Evolutionary conservation across 2,888 invertebrate species (phyloP), one percentile per base, ranked within the genome.

Genomic region (Dioctria rufipes): DNA sequence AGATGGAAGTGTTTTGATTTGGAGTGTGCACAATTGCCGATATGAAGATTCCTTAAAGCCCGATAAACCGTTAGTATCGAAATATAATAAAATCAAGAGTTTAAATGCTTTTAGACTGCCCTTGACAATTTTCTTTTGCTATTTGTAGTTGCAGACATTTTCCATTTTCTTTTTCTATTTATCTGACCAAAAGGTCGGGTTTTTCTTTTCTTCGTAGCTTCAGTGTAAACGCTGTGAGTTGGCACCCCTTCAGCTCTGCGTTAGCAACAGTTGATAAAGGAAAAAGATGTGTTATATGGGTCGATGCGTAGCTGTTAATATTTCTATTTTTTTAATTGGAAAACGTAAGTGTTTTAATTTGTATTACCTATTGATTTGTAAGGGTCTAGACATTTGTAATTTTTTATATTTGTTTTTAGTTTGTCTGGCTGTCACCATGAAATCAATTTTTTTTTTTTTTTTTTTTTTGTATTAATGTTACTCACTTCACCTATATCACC

Each of bases 1-100:
- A 0, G 98, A 99, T 89, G 98, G 99, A 42, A 92, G 94, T 25
- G 93, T 98, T 77, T 98, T 93, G 88, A 93, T 99, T 67, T 99
- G 99, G 98, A 95, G 96, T 88, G 90, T 92, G 80, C 93, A 93
- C 60, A 58, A 60, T n/a, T 93, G 93, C 78, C 93, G 93, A 86
- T 90, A 96, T 42, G 96, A 96, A 86, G 91, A 92, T 3, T 91
- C 94, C 83, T 92, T 97, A 77, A 95, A 94, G 87, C 96, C 96
- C 85, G 95, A 96, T 87, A 90, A 37, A 58, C 58, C 93, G 95
- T 95, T 88, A 93, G 94, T 93, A 85, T 11, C 61, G n/a, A 58
- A 58, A 25, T 25, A 25, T 25, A 25, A 25, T 1, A 25, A 25
- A 73, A 78, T 54, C 13, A 40, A 73, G 58, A 43, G 78, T 80